These are phyloP conservation scores for Ranitomeya variabilis DNA, from an alignment of 2,113 vertebrate species.

Conservation along the genomic window DNA sequence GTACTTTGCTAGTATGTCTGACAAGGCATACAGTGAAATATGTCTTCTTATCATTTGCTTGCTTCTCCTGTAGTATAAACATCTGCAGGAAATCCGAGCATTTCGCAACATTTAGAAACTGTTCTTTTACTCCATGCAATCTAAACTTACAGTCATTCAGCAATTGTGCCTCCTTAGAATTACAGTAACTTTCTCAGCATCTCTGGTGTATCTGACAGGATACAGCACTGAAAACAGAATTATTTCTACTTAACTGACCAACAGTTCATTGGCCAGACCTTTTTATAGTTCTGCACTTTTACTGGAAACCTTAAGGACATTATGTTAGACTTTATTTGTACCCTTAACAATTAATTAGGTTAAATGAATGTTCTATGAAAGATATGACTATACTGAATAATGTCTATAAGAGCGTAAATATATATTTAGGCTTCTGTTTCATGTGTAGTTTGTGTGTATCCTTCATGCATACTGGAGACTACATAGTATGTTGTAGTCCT, in stretches of 20 bases:
- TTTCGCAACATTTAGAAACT: conserved; percentile 58
- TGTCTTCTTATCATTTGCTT: conserved; percentile 45
- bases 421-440: background rate
- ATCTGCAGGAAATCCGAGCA: conserved; percentile 60
- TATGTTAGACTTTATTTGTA: conserved; percentile 5
- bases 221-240: conserved; percentile 34
- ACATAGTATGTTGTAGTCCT: no score
- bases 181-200: conserved; percentile 48
- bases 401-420: background rate
- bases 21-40: conserved; percentile 1
- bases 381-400: background rate
- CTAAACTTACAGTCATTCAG: conserved; percentile 23
- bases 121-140: background rate
- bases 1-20: conserved; percentile 11
- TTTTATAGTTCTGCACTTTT: conserved; percentile 56
- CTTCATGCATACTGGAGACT: no score
- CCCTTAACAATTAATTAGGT: background rate
- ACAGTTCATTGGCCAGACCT: conserved; percentile 66
- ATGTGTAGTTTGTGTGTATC: background rate
- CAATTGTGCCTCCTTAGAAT: conserved; percentile 27
- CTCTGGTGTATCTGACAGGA: conserved; percentile 28
- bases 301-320: conserved; percentile 68
- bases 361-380: background rate
- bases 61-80: conserved; percentile 54
- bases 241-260: conserved; percentile 56